Percentiles rank a stretch among this genome's conserved stretches.
These are phyloP conservation scores for Balaenoptera acutorostrata DNA, from an alignment of 2,113 vertebrate species.

Conservation along the genomic window DNA sequence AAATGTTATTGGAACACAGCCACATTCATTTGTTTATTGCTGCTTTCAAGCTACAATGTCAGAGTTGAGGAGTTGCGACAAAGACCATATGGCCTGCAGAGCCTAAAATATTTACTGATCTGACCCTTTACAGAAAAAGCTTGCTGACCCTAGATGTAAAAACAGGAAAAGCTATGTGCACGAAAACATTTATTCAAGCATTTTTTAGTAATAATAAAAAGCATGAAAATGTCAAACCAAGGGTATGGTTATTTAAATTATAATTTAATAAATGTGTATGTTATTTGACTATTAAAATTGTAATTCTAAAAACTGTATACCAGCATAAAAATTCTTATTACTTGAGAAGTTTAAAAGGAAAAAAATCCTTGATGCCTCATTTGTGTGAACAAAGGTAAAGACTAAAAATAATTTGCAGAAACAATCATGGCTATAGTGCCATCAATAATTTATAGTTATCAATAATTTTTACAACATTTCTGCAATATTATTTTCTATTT, in stretches of 20 bases:
- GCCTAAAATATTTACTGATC: background rate
- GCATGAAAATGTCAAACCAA: background rate
- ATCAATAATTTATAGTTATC: background rate
- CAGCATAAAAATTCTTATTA: background rate
- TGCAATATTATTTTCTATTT: background rate
- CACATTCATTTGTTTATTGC: background rate
- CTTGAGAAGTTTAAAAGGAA: background rate
- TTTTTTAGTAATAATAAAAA: background rate
- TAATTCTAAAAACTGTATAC: background rate
- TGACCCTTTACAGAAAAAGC: background rate
- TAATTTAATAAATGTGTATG: background rate
- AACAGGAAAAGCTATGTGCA: background rate
- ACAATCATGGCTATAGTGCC: background rate
- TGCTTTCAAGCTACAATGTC: background rate
- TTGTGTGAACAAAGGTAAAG: background rate
- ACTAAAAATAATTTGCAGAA: background rate
- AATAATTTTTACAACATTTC: background rate
- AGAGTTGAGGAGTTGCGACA: background rate
- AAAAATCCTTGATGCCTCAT: background rate
- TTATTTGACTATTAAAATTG: background rate
- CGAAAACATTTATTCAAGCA: background rate
- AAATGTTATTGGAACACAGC: background rate
- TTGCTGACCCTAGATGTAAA: background rate
- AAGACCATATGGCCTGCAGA: background rate
- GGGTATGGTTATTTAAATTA: background rate